These are phyloP conservation scores for Chionis minor DNA, from an alignment of 2,113 vertebrate species.

Conservation along the genomic window DNA sequence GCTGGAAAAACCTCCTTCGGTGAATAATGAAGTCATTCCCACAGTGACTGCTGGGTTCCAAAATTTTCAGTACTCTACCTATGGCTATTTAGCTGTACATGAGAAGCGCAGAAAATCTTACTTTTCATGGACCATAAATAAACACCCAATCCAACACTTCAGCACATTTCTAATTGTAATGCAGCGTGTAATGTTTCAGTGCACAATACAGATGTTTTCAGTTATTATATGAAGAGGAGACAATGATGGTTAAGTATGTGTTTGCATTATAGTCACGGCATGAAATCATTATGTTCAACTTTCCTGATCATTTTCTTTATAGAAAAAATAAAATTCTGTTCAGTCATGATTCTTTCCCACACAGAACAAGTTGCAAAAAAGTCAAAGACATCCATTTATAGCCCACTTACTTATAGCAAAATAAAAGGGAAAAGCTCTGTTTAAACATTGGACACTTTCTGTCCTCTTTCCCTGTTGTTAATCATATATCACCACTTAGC, in stretches of 20 bases:
- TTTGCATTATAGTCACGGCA: conserved; percentile 65
- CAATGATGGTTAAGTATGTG: conserved; percentile 70
- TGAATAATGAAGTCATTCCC: conserved; percentile 63
- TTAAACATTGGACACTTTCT: not conserved
- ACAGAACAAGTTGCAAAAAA: conserved; percentile 19
- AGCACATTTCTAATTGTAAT: conserved; percentile 75
- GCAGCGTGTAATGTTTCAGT: conserved; percentile 54
- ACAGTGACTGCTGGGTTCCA: conserved; percentile 60
- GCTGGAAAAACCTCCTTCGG: conserved; percentile 47
- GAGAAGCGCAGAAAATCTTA: conserved; percentile 49
- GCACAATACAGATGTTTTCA: conserved; percentile 74
- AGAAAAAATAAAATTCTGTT: conserved; percentile 40
- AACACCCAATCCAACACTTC: conserved; percentile 62
- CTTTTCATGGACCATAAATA: conserved; percentile 72
- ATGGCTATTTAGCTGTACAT: conserved; percentile 63
- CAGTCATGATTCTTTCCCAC: conserved; percentile 12
- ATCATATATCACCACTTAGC: not conserved
- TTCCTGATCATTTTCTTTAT: conserved; percentile 58
- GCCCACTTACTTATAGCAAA: not conserved
- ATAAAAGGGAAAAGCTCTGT: not conserved
- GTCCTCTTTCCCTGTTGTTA: not conserved
- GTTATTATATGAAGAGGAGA: conserved; percentile 71
- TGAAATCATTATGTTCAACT: conserved; percentile 71
- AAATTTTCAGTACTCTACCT: conserved; percentile 64
- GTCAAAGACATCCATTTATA: not conserved